Percentiles rank a stretch among this genome's conserved stretches.
phyloP scores from a whole-genome alignment of 2,888 invertebrate species.

The Rhorus exstirpatorius region DNA sequence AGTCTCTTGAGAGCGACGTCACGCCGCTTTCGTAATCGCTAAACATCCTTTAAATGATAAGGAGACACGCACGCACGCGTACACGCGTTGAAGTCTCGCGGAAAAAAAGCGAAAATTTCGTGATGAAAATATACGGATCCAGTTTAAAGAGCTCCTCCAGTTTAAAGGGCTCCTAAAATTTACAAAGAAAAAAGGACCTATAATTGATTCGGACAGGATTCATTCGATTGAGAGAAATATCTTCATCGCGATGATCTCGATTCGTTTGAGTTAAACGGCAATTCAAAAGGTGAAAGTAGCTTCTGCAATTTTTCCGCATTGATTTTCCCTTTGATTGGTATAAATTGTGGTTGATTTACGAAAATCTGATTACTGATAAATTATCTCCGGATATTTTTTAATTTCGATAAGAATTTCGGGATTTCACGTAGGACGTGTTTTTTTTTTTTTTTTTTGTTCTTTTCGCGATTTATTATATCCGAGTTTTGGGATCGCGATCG shows the following conservation, averaged over 20 bases:
- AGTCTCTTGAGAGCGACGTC: slow-evolving; percentile 71
- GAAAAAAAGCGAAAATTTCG: slow-evolving; percentile 21
- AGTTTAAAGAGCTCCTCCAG: neutral
- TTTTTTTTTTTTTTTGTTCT: neutral
- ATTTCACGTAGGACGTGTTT: slow-evolving; percentile 22
- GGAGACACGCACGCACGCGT: slow-evolving; percentile 73
- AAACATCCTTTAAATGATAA: slow-evolving; percentile 79
- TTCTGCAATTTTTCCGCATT: too few relatives aligned
- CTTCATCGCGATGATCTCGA: too few relatives aligned
- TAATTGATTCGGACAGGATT: too few relatives aligned
- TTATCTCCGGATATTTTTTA: neutral
- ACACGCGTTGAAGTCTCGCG: neutral
- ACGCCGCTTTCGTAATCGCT: slow-evolving; percentile 76
- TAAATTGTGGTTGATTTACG: too few relatives aligned
- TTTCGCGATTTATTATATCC: neutral
- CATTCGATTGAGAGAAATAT: too few relatives aligned
- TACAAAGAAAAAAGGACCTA: too few relatives aligned
- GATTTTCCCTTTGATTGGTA: neutral
- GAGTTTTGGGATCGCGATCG: slow-evolving; percentile 1
- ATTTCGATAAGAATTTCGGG: slow-evolving; percentile 25
- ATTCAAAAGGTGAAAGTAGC: too few relatives aligned
- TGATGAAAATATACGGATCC: slow-evolving; percentile 24
- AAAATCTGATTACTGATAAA: too few relatives aligned
- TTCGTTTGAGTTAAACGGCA: too few relatives aligned
- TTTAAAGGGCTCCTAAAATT: too few relatives aligned